A percentile compares a stretch with the other conserved stretches of the same genome.
These are phyloP conservation scores for Mionectes macconnelli DNA, from an alignment of 2,113 vertebrate species.

Conservation along the genomic window DNA sequence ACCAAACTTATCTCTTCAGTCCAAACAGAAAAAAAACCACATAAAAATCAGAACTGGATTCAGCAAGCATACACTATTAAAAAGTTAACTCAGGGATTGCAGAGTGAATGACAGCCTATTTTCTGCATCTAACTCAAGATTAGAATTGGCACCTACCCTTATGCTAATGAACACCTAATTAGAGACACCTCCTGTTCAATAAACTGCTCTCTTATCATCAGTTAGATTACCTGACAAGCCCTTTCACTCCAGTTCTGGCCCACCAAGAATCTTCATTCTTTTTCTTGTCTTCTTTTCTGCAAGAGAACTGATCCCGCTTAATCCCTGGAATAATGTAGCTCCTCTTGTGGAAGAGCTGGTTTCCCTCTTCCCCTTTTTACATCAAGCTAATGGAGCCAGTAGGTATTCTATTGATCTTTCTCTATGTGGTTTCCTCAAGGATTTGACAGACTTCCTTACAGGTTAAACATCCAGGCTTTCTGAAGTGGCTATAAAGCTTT, in stretches of 20 bases:
- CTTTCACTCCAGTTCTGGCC: slow-evolving; percentile 78
- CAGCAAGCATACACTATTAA: neutral
- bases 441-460: slow-evolving; percentile 81
- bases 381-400: slow-evolving; percentile 92
- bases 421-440: slow-evolving; percentile 81
- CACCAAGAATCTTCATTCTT: slow-evolving; percentile 75
- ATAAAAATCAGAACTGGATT: neutral
- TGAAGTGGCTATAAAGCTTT: slow-evolving; percentile 78
- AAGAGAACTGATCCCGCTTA: slow-evolving; percentile 81
- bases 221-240: slow-evolving; percentile 85
- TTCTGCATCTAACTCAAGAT: slow-evolving; percentile 59
- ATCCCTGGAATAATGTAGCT: slow-evolving; percentile 87
- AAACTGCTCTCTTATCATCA: slow-evolving; percentile 76
- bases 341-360: slow-evolving; percentile 78
- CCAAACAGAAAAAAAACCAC: neutral
- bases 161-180: slow-evolving; percentile 82
- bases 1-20: neutral
- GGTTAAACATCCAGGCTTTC: slow-evolving; percentile 78
- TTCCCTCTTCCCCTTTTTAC: slow-evolving; percentile 80
- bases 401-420: slow-evolving; percentile 90
- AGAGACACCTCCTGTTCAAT: slow-evolving; percentile 79
- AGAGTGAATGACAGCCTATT: slow-evolving; percentile 65
- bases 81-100: neutral
- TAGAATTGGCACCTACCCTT: slow-evolving; percentile 71
- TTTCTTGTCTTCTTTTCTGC: slow-evolving; percentile 76